Conservation (phyloP, 2,888 invertebrate genomes). For the Cistogaster globosa region DNA sequence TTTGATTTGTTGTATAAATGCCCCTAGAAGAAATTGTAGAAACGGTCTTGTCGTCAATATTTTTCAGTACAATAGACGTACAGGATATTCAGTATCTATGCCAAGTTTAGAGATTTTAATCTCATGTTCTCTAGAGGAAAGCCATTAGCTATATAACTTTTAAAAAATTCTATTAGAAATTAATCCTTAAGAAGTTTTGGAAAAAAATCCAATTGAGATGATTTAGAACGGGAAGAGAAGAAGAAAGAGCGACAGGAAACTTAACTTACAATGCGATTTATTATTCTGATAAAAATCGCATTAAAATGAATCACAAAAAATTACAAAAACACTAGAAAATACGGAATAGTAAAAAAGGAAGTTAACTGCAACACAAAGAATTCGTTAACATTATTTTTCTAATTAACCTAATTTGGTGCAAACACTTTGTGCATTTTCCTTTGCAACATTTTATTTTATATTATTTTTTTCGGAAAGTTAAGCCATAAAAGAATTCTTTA, state of each 20-base stretch:
- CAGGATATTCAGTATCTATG: too few relatives aligned
- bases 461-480: not conserved
- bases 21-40: too few relatives aligned
- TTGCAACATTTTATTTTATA: conserved; percentile 13
- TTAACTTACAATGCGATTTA: conserved; percentile 4
- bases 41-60: too few relatives aligned
- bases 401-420: conserved; percentile 60
- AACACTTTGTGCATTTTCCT: not conserved
- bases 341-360: conserved; percentile 18
- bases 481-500: not conserved
- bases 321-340: not conserved
- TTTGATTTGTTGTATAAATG: too few relatives aligned
- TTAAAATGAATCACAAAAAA: not conserved
- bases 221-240: not conserved
- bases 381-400: conserved; percentile 58
- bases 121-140: too few relatives aligned
- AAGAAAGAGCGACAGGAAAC: not conserved
- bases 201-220: conserved; percentile 1
- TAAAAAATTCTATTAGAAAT: too few relatives aligned
- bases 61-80: too few relatives aligned
- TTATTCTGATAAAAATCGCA: conserved; percentile 15
- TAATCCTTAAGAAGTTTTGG: not conserved
- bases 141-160: too few relatives aligned
- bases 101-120: too few relatives aligned
- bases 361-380: conserved; percentile 46